These are phyloP conservation scores for Diadophis punctatus DNA, from an alignment of 2,113 vertebrate genomes.

Conservation along the genomic window DNA sequence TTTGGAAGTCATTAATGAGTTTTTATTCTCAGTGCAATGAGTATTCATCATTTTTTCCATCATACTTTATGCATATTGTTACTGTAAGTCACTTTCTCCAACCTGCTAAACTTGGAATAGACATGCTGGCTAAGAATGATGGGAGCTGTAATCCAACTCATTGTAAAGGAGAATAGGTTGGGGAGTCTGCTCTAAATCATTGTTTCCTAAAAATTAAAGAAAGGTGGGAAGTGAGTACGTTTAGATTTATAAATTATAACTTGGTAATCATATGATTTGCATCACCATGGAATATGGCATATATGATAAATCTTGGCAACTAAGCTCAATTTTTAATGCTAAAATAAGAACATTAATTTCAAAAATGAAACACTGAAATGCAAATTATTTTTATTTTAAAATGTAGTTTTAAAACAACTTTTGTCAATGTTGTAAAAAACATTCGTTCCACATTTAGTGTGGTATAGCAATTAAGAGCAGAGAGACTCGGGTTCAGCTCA, in stretches of 20 bases:
- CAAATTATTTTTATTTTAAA: not conserved
- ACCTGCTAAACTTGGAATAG: not conserved
- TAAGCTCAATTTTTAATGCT: not conserved
- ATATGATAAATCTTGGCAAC: not conserved
- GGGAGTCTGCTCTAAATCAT: not conserved
- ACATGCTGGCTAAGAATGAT: not conserved
- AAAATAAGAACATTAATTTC: not conserved
- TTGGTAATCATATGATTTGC: not conserved
- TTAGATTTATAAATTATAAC: not conserved
- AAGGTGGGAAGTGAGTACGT: not conserved
- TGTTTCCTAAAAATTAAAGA: not conserved
- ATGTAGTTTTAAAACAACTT: not conserved
- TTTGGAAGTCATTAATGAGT: not conserved
- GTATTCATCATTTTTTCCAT: not conserved
- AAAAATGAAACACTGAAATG: not conserved
- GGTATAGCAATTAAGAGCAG: not conserved
- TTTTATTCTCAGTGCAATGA: not conserved
- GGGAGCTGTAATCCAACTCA: not conserved
- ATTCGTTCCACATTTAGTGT: not conserved
- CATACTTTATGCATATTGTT: not conserved
- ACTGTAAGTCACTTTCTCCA: not conserved
- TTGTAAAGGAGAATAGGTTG: not conserved
- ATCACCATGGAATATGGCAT: not conserved
- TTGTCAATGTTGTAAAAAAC: not conserved
- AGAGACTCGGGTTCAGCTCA: not conserved